A percentile compares a stretch with the other conserved stretches of the same genome.
Conservation (phyloP, 2,888 invertebrate species). For the Byasa hedistus region DNA sequence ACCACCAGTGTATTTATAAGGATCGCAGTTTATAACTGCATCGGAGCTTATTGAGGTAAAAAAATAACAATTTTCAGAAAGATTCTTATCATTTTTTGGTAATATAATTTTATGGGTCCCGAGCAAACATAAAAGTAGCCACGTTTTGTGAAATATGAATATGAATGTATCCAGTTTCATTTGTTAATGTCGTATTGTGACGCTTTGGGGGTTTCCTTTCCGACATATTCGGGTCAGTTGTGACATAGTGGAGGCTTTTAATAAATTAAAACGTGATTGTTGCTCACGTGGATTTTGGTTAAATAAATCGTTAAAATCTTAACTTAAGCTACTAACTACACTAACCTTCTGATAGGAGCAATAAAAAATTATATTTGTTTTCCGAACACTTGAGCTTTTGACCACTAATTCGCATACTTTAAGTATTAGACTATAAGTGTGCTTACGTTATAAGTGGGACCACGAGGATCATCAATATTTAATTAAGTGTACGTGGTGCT, state of each 20-base stretch:
- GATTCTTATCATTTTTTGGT: background rate
- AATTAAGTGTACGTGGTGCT: slow-evolving; percentile 3
- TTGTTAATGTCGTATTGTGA: slow-evolving; percentile 33
- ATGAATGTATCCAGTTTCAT: slow-evolving; percentile 27
- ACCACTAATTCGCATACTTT: too few species aligned
- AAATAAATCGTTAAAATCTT: background rate
- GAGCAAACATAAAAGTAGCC: slow-evolving; percentile 2
- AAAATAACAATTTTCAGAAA: background rate
- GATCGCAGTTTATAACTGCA: too few species aligned
- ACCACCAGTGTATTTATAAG: too few species aligned
- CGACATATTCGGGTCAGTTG: slow-evolving; percentile 38
- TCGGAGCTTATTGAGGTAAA: background rate
- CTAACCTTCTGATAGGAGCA: too few species aligned
- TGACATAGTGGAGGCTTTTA: slow-evolving; percentile 38
- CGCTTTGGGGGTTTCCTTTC: slow-evolving; percentile 32
- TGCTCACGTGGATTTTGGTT: slow-evolving; percentile 9
- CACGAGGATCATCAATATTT: slow-evolving; percentile 1
- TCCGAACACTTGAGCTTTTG: too few species aligned
- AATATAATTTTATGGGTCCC: background rate
- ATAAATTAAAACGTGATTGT: slow-evolving; percentile 29
- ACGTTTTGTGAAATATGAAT: slow-evolving; percentile 27
- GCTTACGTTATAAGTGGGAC: background rate
- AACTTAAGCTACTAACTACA: too few species aligned
- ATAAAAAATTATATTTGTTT: too few species aligned
- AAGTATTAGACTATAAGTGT: too few species aligned